Evolutionary conservation across 2,888 invertebrate genomes (phyloP).

Genomic region (Caenorhabditis sp.): DNA sequence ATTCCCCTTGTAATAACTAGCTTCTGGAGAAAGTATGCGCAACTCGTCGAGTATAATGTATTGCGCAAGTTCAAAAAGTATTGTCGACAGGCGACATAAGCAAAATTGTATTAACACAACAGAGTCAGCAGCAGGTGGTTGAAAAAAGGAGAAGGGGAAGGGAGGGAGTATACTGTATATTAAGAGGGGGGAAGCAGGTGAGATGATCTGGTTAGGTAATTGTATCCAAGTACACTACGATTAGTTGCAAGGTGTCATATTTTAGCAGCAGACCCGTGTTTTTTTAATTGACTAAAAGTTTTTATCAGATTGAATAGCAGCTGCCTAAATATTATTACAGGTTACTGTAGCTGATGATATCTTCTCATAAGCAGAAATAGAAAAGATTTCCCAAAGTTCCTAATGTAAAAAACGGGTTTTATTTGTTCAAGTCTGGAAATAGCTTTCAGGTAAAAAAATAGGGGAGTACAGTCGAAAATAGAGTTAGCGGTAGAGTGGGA

Average conservation of each 20-base stretch:
- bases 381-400: no score
- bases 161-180: no score
- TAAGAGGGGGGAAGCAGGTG: background rate
- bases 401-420: no score
- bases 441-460: no score
- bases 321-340: no score
- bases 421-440: no score
- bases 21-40: background rate
- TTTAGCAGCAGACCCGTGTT: background rate
- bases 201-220: background rate
- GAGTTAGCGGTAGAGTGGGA: no score
- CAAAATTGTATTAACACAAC: background rate
- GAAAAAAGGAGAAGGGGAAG: background rate
- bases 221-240: background rate
- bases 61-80: background rate
- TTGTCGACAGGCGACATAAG: constrained; percentile 1
- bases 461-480: no score
- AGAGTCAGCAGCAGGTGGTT: background rate
- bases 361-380: no score
- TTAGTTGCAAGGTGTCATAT: background rate
- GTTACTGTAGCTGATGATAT: no score
- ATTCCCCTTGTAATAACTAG: background rate
- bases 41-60: background rate
- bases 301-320: background rate
- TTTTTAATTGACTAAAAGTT: background rate